Percentiles rank a stretch among this genome's conserved stretches.
phyloP scores from a whole-genome alignment of 2,888 invertebrate genomes.

The Acronicta psi region DNA sequence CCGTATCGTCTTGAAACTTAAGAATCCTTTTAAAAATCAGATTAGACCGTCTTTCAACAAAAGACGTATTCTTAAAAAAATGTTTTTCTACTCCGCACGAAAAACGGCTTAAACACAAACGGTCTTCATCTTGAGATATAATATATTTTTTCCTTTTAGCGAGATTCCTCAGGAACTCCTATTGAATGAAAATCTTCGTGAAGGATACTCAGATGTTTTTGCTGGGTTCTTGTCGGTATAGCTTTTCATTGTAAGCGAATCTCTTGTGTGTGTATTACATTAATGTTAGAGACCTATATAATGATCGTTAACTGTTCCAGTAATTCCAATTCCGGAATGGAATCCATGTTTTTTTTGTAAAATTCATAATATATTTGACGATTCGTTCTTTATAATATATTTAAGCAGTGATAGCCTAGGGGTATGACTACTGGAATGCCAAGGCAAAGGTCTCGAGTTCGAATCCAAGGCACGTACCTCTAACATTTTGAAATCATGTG shows the following conservation, averaged over 20 bases:
- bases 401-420: too few relatives aligned
- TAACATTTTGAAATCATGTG: too few relatives aligned
- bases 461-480: too few relatives aligned
- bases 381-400: too few relatives aligned
- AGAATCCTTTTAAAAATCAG: conserved; percentile 46
- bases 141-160: conserved; percentile 41
- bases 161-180: conserved; percentile 40
- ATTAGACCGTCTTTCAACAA: conserved; percentile 36
- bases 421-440: too few relatives aligned
- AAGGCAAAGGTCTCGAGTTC: too few relatives aligned
- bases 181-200: conserved; percentile 57
- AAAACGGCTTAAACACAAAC: conserved; percentile 52
- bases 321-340: neutral
- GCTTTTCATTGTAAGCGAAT: conserved; percentile 34
- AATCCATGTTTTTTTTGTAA: too few relatives aligned
- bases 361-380: too few relatives aligned
- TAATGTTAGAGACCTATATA: conserved; percentile 23
- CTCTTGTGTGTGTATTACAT: conserved; percentile 28
- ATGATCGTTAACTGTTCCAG: conserved; percentile 15
- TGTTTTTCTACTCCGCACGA: conserved; percentile 22
- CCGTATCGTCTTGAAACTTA: conserved; percentile 15
- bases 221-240: conserved; percentile 23
- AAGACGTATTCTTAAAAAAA: conserved; percentile 29
- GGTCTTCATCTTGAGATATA: conserved; percentile 35
- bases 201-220: conserved; percentile 52